phyloP scores from a whole-genome alignment of 2,888 invertebrate species.

The Xylophagus ater region DNA sequence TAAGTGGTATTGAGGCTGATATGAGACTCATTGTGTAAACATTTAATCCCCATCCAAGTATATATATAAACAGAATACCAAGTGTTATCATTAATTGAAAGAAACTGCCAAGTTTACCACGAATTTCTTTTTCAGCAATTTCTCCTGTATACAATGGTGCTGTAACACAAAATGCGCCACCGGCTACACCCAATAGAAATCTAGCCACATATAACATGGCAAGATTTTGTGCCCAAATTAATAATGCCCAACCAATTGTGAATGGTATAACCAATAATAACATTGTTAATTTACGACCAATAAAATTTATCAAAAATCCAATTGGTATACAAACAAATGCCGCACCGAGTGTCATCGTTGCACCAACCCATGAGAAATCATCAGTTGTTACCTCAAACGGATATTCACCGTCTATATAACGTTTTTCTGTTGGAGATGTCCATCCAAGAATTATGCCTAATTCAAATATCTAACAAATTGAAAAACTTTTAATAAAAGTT shows the following conservation, averaged over 20 bases:
- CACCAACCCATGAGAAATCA: conserved; percentile 60
- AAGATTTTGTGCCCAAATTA: conserved; percentile 58
- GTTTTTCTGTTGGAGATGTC: conserved; percentile 57
- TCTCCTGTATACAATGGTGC: conserved; percentile 79
- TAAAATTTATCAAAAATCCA: conserved; percentile 53
- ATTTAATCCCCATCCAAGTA: conserved; percentile 42
- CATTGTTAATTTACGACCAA: conserved; percentile 61
- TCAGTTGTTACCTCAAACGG: conserved; percentile 42
- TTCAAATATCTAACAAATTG: too few relatives aligned
- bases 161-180: conserved; percentile 69
- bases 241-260: conserved; percentile 59
- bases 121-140: conserved; percentile 69
- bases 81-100: conserved; percentile 77
- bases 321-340: conserved; percentile 61
- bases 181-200: conserved; percentile 36
- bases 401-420: conserved; percentile 43
- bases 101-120: conserved; percentile 76
- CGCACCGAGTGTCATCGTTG: conserved; percentile 61
- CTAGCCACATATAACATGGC: conserved; percentile 34
- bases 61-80: conserved; percentile 70
- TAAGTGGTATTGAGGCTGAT: conserved; percentile 42
- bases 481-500: too few relatives aligned
- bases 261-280: conserved; percentile 47
- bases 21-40: conserved; percentile 32
- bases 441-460: conserved; percentile 68